phyloP scores from a whole-genome alignment of 23 tunicate species.

The Diplosoma virens region DNA sequence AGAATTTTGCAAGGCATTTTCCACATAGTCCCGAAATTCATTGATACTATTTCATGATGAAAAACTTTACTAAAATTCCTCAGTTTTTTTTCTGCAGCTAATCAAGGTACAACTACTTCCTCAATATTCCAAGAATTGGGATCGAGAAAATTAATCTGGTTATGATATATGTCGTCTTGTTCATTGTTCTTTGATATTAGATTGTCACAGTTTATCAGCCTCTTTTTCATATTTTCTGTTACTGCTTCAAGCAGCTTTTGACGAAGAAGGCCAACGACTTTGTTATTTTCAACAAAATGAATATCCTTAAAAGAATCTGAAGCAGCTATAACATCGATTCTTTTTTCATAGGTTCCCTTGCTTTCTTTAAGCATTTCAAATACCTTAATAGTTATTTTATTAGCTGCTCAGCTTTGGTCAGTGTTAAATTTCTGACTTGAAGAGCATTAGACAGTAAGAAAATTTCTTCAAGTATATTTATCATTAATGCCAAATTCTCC shows the following conservation, averaged over 20 bases:
- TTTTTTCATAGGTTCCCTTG: constrained; percentile 10
- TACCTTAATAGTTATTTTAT: not conserved
- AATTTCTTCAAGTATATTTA: constrained; percentile 41
- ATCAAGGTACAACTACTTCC: constrained; percentile 33
- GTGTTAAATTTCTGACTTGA: constrained; percentile 20
- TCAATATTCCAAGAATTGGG: constrained; percentile 25
- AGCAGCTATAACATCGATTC: not conserved
- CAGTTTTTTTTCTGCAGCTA: constrained; percentile 35
- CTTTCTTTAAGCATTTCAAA: constrained; percentile 17
- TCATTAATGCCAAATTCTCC: constrained; percentile 25
- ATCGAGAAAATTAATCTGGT: constrained; percentile 22
- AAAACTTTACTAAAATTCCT: constrained; percentile 1
- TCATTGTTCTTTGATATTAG: constrained; percentile 2
- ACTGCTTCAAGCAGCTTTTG: constrained; percentile 41
- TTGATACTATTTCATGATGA: constrained; percentile 11
- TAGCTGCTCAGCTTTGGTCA: constrained; percentile 16
- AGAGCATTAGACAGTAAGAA: constrained; percentile 29
- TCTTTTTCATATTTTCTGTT: constrained; percentile 28
- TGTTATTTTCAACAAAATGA: constrained; percentile 13
- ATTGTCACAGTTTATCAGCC: constrained; percentile 9
- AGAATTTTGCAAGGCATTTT: constrained; percentile 12
- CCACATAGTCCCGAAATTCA: constrained; percentile 26
- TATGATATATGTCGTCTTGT: constrained; percentile 13
- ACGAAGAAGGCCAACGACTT: constrained; percentile 28
- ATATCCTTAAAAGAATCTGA: constrained; percentile 9